These are phyloP conservation scores for Eriocheir sinensis DNA, from an alignment of 1,140 invertebrate genomes.

Conservation along the genomic window DNA sequence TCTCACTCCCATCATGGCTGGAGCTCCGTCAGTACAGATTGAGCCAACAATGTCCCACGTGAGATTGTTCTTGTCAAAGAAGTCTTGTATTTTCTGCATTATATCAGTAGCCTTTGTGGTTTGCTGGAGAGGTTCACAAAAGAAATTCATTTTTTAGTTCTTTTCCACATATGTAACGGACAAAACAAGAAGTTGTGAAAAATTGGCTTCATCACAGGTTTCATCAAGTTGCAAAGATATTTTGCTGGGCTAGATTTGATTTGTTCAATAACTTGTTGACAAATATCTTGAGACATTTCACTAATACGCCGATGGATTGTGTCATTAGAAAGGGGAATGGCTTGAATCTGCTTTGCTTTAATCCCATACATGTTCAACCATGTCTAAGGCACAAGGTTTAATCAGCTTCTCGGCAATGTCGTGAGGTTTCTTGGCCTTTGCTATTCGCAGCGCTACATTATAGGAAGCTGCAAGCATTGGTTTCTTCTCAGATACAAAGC, in stretches of 20 bases:
- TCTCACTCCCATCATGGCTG: conserved; percentile 44
- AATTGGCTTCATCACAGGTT: conserved; percentile 47
- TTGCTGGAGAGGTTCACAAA: conserved; percentile 50
- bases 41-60: conserved; percentile 43
- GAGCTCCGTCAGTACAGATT: conserved; percentile 60
- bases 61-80: conserved; percentile 47
- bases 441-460: conserved; percentile 43
- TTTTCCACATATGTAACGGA: conserved; percentile 49
- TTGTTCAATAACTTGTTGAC: conserved; percentile 55
- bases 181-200: conserved; percentile 46
- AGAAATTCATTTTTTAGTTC: conserved; percentile 49
- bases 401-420: conserved; percentile 58
- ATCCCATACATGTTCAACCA: conserved; percentile 51
- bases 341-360: conserved; percentile 39
- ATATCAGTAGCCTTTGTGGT: conserved; percentile 57
- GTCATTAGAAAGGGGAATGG: conserved; percentile 45
- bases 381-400: conserved; percentile 59
- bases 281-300: conserved; percentile 67
- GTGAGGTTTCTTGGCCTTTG: conserved; percentile 65
- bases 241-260: conserved; percentile 55
- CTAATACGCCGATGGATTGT: conserved; percentile 53
- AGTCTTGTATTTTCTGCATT: conserved; percentile 47
- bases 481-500: conserved; percentile 53
- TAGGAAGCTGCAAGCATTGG: conserved; percentile 55
- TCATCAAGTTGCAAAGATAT: conserved; percentile 57